Evolutionary conservation across 92 coral and sea anemone genomes (phyloP).

Genomic region (Chrysogorgia sp.): DNA sequence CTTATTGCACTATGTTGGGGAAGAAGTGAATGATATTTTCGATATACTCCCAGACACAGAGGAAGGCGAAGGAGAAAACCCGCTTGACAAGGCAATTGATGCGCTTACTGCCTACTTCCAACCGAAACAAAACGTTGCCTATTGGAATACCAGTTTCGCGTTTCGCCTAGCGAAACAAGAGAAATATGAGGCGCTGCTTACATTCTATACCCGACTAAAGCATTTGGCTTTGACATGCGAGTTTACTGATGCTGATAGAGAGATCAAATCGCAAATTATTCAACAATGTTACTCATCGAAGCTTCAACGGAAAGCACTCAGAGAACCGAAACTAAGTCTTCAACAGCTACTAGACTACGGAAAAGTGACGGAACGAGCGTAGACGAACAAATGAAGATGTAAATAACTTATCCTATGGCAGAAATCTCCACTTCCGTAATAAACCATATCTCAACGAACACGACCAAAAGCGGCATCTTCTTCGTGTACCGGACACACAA

Average conservation of each 20-base stretch:
- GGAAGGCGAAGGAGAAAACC: conserved; percentile 54
- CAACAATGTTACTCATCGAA: conserved; percentile 63
- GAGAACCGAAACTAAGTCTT: neutral
- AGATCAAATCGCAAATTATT: conserved; percentile 63
- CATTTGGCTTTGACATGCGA: conserved; percentile 56
- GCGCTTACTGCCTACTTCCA: conserved; percentile 61
- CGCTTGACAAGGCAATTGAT: conserved; percentile 53
- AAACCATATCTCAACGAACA: no score
- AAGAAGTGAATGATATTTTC: conserved; percentile 55
- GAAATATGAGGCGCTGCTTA: conserved; percentile 32
- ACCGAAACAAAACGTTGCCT: conserved; percentile 59
- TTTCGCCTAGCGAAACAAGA: conserved; percentile 56
- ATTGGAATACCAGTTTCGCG: conserved; percentile 58
- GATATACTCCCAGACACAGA: conserved; percentile 29
- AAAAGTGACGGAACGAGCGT: conserved; percentile 19
- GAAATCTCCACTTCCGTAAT: no score
- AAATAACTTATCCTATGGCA: no score
- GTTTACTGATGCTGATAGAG: conserved; percentile 59
- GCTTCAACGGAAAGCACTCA: conserved; percentile 53
- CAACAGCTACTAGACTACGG: conserved; percentile 9
- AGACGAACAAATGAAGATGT: no score
- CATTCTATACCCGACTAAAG: conserved; percentile 57
- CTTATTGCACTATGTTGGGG: conserved; percentile 59
- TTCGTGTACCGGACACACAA: no score
- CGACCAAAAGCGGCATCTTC: no score